A percentile compares a stretch with the other conserved stretches of the same genome.
Evolutionary conservation across 2,888 invertebrate genomes (phyloP).

Genomic region (Cephus pulcher): DNA sequence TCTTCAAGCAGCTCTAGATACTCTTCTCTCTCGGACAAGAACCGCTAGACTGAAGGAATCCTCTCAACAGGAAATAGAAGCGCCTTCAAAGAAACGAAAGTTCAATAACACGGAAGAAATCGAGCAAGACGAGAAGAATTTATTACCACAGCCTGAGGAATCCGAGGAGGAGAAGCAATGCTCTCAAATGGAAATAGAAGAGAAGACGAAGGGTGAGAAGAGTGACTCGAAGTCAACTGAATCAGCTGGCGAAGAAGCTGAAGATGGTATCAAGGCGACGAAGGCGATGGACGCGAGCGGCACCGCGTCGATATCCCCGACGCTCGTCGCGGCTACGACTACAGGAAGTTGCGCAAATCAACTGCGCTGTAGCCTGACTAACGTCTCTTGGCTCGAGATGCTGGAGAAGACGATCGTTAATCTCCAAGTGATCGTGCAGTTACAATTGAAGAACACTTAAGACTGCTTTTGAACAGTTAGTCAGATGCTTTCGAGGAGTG

Average conservation of each 20-base stretch:
- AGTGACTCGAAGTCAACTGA: not conserved
- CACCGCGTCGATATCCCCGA: constrained; percentile 37
- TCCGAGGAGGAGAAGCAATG: constrained; percentile 29
- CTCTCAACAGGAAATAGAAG: constrained; percentile 51
- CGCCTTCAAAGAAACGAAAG: constrained; percentile 62
- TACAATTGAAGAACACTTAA: constrained; percentile 53
- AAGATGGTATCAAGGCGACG: constrained; percentile 28
- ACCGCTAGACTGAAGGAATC: constrained; percentile 48
- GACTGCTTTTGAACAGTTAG: constrained; percentile 14
- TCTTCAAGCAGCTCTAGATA: constrained; percentile 57
- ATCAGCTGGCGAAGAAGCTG: constrained; percentile 35
- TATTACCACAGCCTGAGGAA: constrained; percentile 40
- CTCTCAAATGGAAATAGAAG: constrained; percentile 41
- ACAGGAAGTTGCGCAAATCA: constrained; percentile 51
- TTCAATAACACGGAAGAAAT: constrained; percentile 48
- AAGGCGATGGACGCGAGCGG: constrained; percentile 28
- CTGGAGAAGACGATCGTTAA: constrained; percentile 64
- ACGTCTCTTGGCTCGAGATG: constrained; percentile 63
- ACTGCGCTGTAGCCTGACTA: constrained; percentile 53
- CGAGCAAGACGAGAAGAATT: constrained; percentile 34
- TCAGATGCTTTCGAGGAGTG: constrained; percentile 29
- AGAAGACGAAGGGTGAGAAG: constrained; percentile 39
- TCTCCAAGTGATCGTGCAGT: constrained; percentile 61
- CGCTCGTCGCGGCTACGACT: constrained; percentile 45
- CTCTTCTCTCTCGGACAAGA: constrained; percentile 55